Evolutionary conservation across 1,140 invertebrate genomes (phyloP).

Genomic region (Oscheius sp.): DNA sequence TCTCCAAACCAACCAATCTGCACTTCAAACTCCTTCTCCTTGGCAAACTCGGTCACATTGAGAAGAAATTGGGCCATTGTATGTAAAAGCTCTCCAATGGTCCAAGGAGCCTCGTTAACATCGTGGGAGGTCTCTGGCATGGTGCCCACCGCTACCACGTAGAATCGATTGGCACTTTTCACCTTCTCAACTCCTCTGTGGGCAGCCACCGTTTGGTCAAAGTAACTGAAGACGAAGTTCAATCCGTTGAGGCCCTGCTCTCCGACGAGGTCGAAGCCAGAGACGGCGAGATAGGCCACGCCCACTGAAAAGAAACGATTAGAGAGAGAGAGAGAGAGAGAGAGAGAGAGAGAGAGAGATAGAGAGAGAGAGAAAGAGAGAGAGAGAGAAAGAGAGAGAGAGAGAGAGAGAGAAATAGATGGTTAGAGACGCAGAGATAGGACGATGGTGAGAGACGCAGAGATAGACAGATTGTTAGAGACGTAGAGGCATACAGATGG

Average conservation of each 20-base stretch:
- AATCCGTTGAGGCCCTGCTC: conserved; percentile 33
- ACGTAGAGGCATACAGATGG: too few relatives aligned
- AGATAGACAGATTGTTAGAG: too few relatives aligned
- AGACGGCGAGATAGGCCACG: conserved; percentile 30
- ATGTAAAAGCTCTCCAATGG: conserved; percentile 55
- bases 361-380: too few relatives aligned
- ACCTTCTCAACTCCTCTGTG: conserved; percentile 55
- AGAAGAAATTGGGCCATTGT: conserved; percentile 54
- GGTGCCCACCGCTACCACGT: conserved; percentile 55
- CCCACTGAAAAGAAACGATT: conserved; percentile 5
- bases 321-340: too few relatives aligned
- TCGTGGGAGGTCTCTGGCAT: conserved; percentile 55
- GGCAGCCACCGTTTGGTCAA: conserved; percentile 32
- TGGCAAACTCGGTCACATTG: conserved; percentile 44
- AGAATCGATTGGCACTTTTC: conserved; percentile 48
- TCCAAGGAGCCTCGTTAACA: conserved; percentile 55
- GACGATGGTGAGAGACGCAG: too few relatives aligned
- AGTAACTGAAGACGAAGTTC: conserved; percentile 35
- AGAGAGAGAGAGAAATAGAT: too few relatives aligned
- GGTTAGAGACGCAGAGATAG: too few relatives aligned
- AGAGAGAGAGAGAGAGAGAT: too few relatives aligned
- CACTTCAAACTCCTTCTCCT: conserved; percentile 48
- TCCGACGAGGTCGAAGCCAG: conserved; percentile 29
- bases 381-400: background rate
- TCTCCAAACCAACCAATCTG: conserved; percentile 38